Evolutionary conservation across 2,888 invertebrate species (phyloP).

Genomic region (Pediacus dermestoides): DNA sequence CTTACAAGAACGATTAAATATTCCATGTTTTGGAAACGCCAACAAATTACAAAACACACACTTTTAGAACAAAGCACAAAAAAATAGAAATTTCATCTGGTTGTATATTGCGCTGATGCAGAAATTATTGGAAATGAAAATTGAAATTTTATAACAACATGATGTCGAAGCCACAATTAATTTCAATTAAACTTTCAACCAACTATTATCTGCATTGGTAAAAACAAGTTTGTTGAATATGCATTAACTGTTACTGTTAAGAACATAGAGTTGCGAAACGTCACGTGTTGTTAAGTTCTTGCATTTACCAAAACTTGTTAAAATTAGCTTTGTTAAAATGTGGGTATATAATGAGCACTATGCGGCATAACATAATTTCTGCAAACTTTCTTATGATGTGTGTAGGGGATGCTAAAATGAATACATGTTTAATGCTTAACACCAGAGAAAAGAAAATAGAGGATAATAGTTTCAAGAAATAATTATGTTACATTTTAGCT

Average conservation of each 20-base stretch:
- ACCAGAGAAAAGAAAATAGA: too few relatives aligned
- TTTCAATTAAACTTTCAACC: too few relatives aligned
- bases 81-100: too few relatives aligned
- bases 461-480: too few relatives aligned
- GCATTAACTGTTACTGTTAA: constrained; percentile 13
- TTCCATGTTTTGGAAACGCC: constrained; percentile 3
- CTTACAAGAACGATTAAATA: constrained; percentile 5
- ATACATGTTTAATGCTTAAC: constrained; percentile 1
- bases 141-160: too few relatives aligned
- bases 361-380: constrained; percentile 8
- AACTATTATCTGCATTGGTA: neutral
- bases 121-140: too few relatives aligned
- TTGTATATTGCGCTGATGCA: too few relatives aligned
- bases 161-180: too few relatives aligned
- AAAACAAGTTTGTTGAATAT: constrained; percentile 1
- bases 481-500: too few relatives aligned
- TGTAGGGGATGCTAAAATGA: neutral
- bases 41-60: too few relatives aligned
- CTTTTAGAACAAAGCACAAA: too few relatives aligned
- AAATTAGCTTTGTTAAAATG: constrained; percentile 23
- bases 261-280: constrained; percentile 21
- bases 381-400: constrained; percentile 4
- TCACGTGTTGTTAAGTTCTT: constrained; percentile 26
- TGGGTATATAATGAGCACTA: constrained; percentile 17
- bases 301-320: constrained; percentile 20